Evolutionary conservation across 2,113 vertebrate genomes (phyloP), one percentile per base, ranked within the genome.

Genomic region (Macquaria ambigua): DNA sequence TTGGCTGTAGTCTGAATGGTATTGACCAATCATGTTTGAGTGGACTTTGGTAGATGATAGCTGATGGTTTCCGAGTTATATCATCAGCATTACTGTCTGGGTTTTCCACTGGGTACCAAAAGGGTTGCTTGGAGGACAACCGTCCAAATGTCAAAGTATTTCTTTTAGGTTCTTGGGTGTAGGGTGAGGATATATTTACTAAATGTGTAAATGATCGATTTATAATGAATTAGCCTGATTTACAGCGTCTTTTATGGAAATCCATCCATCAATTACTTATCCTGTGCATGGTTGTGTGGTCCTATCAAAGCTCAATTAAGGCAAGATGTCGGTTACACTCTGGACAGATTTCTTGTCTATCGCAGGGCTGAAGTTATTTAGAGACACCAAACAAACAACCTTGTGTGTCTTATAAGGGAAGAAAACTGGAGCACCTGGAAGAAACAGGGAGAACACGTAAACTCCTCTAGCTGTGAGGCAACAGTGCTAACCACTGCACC

Each of bases 71-170:
- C 34, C 3, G 34, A 34, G 34, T 50, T 31, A 37, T 39, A 50
- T n/a, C 67, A 20, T 79, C 9, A 41, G 39, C 28, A 68, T 68
- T 67, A 74, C 53, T 78, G n/a, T n/a, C 59, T 71, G 8, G 10
- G 28, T 25, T 62, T 53, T 81, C 25, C 61, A 66, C 59, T 56
- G 16, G n/a, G n/a, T 23, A 48, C 25, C 20, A 41, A 28, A 52
- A 25, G 21, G 50, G 61, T 15, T 50, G 25, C 28, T 39, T 18
- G 4, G 71, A 59, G 53, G 34, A 64, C 62, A 64, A 41, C 37
- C 10, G 34, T 58, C 37, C 34, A 28, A 46, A 43, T 53, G 61
- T 55, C 25, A 39, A 28, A 67, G n/a, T 8, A 43, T 43, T 41
- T 66, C 31, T 12, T 20, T 1, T 10, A 3, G 1, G 5, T 67